A percentile compares a stretch with the other conserved stretches of the same genome.
Conservation (phyloP, 2,113 vertebrate genomes). For the Phylloscopus trochilus region DNA sequence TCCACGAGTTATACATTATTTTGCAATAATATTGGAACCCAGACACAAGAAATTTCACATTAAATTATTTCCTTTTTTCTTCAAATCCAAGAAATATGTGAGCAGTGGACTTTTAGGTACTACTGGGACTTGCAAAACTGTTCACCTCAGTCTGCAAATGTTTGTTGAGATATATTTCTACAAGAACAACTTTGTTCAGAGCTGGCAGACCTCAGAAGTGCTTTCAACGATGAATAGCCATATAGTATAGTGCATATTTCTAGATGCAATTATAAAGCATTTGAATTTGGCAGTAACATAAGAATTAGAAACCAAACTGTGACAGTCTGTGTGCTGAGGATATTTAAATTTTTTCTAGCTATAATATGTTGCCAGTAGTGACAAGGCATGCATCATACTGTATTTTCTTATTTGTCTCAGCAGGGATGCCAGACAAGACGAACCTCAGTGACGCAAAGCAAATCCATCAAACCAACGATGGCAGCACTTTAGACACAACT, state of each 20-base stretch:
- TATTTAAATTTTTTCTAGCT: not conserved
- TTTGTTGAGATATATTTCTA: not conserved
- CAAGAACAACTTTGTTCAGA: not conserved
- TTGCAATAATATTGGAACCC: not conserved
- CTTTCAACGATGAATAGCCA: not conserved
- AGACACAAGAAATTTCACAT: not conserved
- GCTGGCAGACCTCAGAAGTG: not conserved
- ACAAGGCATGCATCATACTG: constrained; percentile 6
- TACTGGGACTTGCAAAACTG: not conserved
- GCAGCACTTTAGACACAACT: constrained; percentile 37
- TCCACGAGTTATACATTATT: not conserved
- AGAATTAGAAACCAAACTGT: not conserved
- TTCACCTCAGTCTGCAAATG: not conserved
- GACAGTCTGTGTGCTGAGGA: not conserved
- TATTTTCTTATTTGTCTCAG: constrained; percentile 63
- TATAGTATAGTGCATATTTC: not conserved
- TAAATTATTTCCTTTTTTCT: not conserved
- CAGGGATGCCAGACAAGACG: constrained; percentile 70
- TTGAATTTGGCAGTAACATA: not conserved
- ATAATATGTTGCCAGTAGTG: not conserved
- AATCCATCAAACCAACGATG: constrained; percentile 41
- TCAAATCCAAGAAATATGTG: not conserved
- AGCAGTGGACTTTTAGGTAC: not conserved
- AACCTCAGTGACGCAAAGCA: constrained; percentile 69
- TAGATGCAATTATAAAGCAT: not conserved